These are phyloP conservation scores for Etheostoma perlongum DNA, from an alignment of 2,797 vertebrate genomes.

Conservation along the genomic window DNA sequence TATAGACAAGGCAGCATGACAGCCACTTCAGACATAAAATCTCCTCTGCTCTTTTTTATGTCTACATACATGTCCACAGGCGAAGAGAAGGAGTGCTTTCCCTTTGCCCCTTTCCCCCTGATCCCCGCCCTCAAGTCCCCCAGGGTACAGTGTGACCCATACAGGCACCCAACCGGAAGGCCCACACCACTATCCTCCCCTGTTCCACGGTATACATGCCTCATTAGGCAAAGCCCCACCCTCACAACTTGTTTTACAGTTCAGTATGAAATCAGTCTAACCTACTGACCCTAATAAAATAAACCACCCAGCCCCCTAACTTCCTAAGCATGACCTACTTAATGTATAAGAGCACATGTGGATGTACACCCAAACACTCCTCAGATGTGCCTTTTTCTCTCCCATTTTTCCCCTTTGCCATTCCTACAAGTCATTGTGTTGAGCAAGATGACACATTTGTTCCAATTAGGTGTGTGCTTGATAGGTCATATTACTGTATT, in stretches of 20 bases:
- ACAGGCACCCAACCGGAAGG: conserved; percentile 79
- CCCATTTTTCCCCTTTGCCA: background rate
- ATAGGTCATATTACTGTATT: background rate
- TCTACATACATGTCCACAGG: conserved; percentile 48
- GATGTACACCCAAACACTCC: conserved; percentile 9
- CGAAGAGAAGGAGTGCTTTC: conserved; percentile 55
- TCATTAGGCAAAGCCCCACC: conserved; percentile 54
- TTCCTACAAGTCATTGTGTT: conserved; percentile 20
- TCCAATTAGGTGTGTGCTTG: conserved; percentile 6
- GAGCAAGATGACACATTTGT: conserved; percentile 15
- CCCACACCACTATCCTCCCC: conserved; percentile 42
- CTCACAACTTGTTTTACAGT: conserved; percentile 53
- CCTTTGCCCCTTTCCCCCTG: conserved; percentile 29
- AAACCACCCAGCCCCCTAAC: conserved; percentile 31
- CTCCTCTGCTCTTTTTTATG: conserved; percentile 48
- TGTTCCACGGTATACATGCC: conserved; percentile 57
- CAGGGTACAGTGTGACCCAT: conserved; percentile 75
- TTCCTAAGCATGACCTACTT: conserved; percentile 59
- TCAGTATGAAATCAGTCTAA: conserved; percentile 45
- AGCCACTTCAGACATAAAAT: conserved; percentile 43
- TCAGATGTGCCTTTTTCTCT: conserved; percentile 1
- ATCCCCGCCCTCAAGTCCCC: conserved; percentile 53
- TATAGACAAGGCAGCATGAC: conserved; percentile 44
- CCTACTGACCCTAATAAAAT: conserved; percentile 60
- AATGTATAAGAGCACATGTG: conserved; percentile 22